Percentiles rank a stretch among this genome's conserved stretches.
Conservation (phyloP, 2,113 vertebrate species). For the Delphinapterus leucas region DNA sequence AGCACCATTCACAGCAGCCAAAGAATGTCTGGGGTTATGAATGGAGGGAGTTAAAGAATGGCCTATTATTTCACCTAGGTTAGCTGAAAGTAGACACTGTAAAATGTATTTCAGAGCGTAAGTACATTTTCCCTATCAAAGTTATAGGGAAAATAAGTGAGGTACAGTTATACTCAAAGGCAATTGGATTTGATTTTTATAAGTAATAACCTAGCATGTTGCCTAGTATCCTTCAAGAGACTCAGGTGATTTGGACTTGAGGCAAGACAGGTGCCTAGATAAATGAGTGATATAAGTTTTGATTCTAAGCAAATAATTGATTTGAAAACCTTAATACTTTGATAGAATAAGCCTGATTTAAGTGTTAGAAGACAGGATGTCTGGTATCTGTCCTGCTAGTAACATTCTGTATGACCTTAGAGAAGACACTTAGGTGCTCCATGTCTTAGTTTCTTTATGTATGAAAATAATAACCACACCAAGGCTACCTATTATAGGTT, state of each 20-base stretch:
- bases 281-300: background rate
- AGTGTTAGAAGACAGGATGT: background rate
- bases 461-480: background rate
- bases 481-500: background rate
- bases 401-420: background rate
- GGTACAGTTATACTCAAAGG: background rate
- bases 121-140: background rate
- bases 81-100: conserved; percentile 32
- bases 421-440: background rate
- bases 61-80: conserved; percentile 61
- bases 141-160: background rate
- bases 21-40: conserved; percentile 71
- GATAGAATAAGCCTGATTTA: background rate
- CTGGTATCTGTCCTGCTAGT: background rate
- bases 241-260: background rate
- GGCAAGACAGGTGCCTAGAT: background rate
- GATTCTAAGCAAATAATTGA: conserved; percentile 1
- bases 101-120: conserved; percentile 47
- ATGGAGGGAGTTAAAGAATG: conserved; percentile 66
- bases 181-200: conserved; percentile 37
- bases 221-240: background rate
- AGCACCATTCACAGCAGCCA: conserved; percentile 65
- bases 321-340: background rate
- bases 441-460: background rate
- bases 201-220: background rate